These are phyloP conservation scores for Drepana falcataria DNA, from an alignment of 2,888 invertebrate genomes.

Conservation along the genomic window DNA sequence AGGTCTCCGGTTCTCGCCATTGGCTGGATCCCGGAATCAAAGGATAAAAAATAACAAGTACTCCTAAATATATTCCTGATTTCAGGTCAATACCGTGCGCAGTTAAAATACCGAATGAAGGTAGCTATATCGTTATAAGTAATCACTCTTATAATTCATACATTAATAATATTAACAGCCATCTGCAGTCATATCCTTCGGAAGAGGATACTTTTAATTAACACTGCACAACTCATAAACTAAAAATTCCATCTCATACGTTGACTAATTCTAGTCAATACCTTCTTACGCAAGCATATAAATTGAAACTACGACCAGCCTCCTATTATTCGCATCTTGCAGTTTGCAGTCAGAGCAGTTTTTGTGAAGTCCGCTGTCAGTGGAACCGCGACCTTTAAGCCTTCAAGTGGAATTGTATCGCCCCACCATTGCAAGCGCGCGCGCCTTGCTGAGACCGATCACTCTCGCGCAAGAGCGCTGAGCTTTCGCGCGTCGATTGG, in stretches of 20 bases:
- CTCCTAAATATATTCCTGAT: no score
- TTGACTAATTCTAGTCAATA: neutral
- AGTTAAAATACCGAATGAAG: no score
- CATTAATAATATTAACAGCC: no score
- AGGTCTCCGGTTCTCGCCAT: no score
- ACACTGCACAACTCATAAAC: neutral
- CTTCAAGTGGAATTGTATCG: constrained; percentile 43
- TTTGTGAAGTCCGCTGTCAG: constrained; percentile 8
- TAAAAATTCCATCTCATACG: neutral
- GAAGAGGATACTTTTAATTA: neutral
- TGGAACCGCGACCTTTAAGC: constrained; percentile 20
- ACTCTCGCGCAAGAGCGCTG: constrained; percentile 64
- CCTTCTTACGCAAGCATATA: neutral
- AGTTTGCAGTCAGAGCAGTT: neutral
- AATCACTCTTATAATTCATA: no score
- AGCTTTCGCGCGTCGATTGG: constrained; percentile 62
- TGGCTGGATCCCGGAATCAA: no score
- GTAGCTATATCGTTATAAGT: no score
- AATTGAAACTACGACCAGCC: neutral
- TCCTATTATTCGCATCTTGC: neutral
- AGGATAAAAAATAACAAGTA: no score
- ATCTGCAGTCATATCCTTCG: neutral
- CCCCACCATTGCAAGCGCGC: constrained; percentile 16
- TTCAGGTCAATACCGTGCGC: no score
- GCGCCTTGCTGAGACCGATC: constrained; percentile 28